Evolutionary conservation across 2,113 vertebrate species (phyloP).

Genomic region (Suncus etruscus): DNA sequence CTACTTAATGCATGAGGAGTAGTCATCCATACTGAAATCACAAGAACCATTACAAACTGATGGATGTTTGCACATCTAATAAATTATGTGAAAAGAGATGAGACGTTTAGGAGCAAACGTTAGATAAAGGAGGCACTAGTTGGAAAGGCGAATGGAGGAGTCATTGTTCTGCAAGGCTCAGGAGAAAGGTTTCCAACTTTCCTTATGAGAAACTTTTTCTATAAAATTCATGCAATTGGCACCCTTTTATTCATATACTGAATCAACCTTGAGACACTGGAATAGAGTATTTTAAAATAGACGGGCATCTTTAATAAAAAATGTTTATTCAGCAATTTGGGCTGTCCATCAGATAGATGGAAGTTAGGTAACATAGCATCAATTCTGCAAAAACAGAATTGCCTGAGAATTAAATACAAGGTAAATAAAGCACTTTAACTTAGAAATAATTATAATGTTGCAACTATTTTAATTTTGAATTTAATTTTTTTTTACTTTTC

Average conservation of each 20-base stretch:
- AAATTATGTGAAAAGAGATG: constrained; percentile 47
- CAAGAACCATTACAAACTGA: constrained; percentile 33
- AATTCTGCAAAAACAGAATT: background rate
- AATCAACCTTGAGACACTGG: constrained; percentile 38
- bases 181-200: background rate
- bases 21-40: constrained; percentile 48
- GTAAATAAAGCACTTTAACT: background rate
- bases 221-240: constrained; percentile 44
- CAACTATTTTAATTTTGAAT: background rate
- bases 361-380: constrained; percentile 11
- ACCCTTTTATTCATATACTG: constrained; percentile 30
- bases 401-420: background rate
- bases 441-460: constrained; percentile 9
- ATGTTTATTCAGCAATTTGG: background rate
- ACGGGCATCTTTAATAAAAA: constrained; percentile 33
- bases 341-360: background rate
- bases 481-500: background rate
- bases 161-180: constrained; percentile 45
- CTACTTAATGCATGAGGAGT: constrained; percentile 42
- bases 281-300: constrained; percentile 23
- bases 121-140: constrained; percentile 30
- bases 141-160: background rate
- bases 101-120: background rate
- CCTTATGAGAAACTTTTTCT: constrained; percentile 46
- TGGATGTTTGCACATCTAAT: constrained; percentile 23